Evolutionary conservation across 92 coral and sea anemone genomes (phyloP), one percentile per base, ranked within the genome.

Genomic region (Porites divaricata): DNA sequence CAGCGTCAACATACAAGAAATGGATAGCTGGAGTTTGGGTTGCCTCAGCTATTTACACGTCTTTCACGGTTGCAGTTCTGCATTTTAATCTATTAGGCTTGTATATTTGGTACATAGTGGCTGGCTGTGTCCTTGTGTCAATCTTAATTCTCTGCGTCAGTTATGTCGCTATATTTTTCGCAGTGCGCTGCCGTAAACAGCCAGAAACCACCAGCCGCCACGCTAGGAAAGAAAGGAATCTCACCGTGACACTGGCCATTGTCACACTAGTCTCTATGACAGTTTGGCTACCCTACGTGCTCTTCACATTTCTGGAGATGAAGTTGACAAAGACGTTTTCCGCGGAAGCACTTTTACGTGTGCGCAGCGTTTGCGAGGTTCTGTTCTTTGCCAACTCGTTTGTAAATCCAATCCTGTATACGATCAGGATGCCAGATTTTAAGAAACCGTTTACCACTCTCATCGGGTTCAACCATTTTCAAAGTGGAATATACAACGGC

Each of bases 321-420:
- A 20, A 48, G 23, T 45, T 72, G 62, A 20, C 58, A 6, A 62
- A 17, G 11, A 57, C 1, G 19, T 58, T 72, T 1, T 72, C 86
- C 20, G 50, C 11, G 6, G 80, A 23, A 48, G 80, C 70, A 2
- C 51, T 72, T 21, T 22, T 82, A 8, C 79, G 79, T 50, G 9
- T 72, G 52, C 70, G 79, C 48, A 17, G 24, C 11, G 54, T 63
- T 50, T 74, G 71, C 51, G 73, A 63, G 51, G 11, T 59, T 8
- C 62, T 82, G 4, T 82, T 82, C 62, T 82, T 61, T 58, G 79
- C 86, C 6, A 82, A 82, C 64, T 82, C 86, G 8, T 82, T 82
- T 82, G 79, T 82, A 51, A 82, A 82, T 82, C 79, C 86, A 49
- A 72, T 82, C 9, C 56, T 72, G 35, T 82, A 82, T 50, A 82